Evolutionary conservation across 2,113 vertebrate species (phyloP).

Genomic region (Microtus ochrogaster): DNA sequence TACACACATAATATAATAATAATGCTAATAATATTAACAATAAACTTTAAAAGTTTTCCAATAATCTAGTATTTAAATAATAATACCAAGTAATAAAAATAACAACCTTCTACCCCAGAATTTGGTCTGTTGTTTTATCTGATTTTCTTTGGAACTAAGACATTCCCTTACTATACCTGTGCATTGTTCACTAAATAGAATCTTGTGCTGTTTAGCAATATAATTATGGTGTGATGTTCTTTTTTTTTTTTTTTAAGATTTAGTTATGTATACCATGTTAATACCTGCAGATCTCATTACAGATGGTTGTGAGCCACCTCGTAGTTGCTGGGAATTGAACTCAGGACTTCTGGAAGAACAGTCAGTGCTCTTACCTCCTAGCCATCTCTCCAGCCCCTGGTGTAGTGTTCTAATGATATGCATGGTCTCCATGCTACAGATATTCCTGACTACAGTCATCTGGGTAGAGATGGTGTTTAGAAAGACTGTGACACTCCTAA

Average conservation of each 20-base stretch:
- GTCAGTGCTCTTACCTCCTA: no score
- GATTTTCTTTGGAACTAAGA: not conserved
- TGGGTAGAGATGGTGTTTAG: not conserved
- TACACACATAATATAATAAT: not conserved
- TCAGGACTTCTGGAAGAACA: no score
- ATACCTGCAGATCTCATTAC: no score
- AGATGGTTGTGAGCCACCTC: no score
- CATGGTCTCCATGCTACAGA: not conserved
- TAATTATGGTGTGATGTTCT: not conserved
- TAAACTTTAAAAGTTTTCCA: not conserved
- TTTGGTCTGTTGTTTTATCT: not conserved
- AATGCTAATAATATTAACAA: not conserved
- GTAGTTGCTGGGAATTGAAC: no score
- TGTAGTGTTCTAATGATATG: not conserved
- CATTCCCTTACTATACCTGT: not conserved
- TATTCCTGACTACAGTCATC: not conserved
- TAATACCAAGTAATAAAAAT: slow-evolving; percentile 14
- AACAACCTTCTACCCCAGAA: not conserved
- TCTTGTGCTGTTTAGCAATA: not conserved
- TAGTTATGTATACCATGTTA: no score
- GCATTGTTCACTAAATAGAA: not conserved
- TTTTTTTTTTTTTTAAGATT: no score
- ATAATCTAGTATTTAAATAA: not conserved
- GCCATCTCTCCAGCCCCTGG: not conserved
- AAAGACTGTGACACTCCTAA: not conserved